These are phyloP conservation scores for Scaptodrosophila latifasciaeformis DNA, from an alignment of 2,888 invertebrate species.

Conservation along the genomic window DNA sequence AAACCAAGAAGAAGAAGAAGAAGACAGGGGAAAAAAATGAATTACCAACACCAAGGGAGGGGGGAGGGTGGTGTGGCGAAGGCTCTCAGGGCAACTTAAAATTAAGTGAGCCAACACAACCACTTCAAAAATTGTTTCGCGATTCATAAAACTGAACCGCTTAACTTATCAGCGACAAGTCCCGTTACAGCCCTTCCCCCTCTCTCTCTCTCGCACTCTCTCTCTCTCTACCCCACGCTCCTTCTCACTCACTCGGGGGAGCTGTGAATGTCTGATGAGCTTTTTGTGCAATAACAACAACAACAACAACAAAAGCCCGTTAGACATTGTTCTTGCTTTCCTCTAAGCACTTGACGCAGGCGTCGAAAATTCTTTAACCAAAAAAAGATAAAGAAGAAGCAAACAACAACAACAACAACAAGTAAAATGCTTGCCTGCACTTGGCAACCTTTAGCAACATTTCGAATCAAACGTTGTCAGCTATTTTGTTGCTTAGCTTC, in stretches of 20 bases:
- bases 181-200: neutral
- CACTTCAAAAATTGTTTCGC: too few species aligned
- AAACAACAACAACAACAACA: constrained; percentile 25
- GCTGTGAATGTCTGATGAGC: constrained; percentile 62
- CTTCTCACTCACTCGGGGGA: constrained; percentile 19
- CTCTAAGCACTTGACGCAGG: constrained; percentile 37
- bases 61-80: too few species aligned
- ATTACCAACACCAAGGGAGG: constrained; percentile 25
- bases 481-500: too few species aligned
- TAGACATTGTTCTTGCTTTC: neutral
- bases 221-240: neutral
- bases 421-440: constrained; percentile 11
- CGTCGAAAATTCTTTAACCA: constrained; percentile 30
- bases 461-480: too few species aligned
- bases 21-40: constrained; percentile 31
- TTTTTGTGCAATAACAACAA: constrained; percentile 17
- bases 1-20: too few species aligned
- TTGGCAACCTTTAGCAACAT: constrained; percentile 20
- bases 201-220: too few species aligned
- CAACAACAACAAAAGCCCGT: neutral
- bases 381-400: too few species aligned
- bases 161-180: too few species aligned
- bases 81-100: too few species aligned
- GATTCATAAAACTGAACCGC: too few species aligned
- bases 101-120: too few species aligned